Percentiles rank a stretch among this genome's conserved stretches.
Conservation (phyloP, 2,113 vertebrate species). For the Leuciscus idus region DNA sequence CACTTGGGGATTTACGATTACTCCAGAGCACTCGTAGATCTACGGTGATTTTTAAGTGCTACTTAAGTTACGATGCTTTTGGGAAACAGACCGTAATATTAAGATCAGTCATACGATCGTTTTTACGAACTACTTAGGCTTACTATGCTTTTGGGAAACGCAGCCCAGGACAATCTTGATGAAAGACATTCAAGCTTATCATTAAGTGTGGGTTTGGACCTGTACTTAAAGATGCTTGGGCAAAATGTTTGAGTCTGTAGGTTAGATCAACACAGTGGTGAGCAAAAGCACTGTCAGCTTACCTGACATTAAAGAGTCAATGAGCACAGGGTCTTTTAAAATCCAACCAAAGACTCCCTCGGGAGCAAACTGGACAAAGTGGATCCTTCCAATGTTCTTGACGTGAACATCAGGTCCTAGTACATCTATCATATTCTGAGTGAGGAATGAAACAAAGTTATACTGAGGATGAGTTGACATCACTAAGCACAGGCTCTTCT, state of each 20-base stretch:
- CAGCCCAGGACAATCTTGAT: background rate
- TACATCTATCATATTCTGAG: constrained; percentile 76
- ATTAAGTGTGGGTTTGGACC: background rate
- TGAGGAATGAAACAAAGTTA: constrained; percentile 23
- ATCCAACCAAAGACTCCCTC: constrained; percentile 85
- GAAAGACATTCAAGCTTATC: background rate
- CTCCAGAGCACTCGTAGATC: no score
- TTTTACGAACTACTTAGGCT: no score
- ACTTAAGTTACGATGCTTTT: no score
- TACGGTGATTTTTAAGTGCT: no score
- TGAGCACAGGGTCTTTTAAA: constrained; percentile 68
- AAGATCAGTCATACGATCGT: no score
- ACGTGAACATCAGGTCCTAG: constrained; percentile 84
- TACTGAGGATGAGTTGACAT: background rate
- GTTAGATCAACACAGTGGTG: background rate
- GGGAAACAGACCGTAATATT: no score
- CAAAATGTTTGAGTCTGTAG: background rate
- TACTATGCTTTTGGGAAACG: no score
- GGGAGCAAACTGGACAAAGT: constrained; percentile 82
- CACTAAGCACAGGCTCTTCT: background rate
- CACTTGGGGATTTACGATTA: no score
- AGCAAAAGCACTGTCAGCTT: constrained; percentile 6
- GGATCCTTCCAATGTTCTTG: constrained; percentile 73
- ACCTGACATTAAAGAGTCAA: constrained; percentile 82
- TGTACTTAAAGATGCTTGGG: background rate